A percentile compares a stretch with the other conserved stretches of the same genome.
Evolutionary conservation across 2,888 invertebrate genomes (phyloP).

Genomic region (Phytoseiulus persimilis): DNA sequence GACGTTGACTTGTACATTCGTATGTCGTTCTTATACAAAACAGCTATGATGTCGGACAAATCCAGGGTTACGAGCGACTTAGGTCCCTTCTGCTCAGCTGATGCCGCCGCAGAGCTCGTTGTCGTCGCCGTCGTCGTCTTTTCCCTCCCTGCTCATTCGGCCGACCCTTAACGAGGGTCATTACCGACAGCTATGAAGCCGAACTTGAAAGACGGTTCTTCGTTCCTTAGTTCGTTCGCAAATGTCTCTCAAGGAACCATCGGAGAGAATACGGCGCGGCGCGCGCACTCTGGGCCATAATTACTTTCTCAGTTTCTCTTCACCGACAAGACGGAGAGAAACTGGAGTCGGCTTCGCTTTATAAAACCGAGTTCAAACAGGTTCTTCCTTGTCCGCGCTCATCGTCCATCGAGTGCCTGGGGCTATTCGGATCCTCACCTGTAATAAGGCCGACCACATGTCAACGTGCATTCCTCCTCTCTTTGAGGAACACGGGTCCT

Average conservation of each 20-base stretch:
- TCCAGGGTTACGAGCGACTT: background rate
- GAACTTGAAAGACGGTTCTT: background rate
- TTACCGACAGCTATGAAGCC: conserved; percentile 5
- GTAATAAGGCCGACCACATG: background rate
- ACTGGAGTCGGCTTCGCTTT: background rate
- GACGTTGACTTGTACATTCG: background rate
- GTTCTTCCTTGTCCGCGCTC: background rate
- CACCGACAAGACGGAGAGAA: background rate
- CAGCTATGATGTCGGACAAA: background rate
- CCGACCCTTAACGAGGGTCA: background rate
- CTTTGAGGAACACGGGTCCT: background rate
- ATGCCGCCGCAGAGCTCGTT: background rate
- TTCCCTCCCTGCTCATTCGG: background rate
- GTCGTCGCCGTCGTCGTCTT: background rate
- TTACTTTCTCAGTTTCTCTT: background rate
- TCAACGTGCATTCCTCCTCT: background rate
- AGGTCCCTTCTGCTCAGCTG: background rate
- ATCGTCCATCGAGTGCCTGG: background rate
- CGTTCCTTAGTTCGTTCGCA: background rate
- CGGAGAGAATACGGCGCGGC: background rate
- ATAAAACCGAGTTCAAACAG: background rate
- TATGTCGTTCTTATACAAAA: conserved; percentile 5
- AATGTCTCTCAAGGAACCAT: background rate
- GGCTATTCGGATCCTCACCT: background rate
- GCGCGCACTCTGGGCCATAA: background rate